A percentile compares a stretch with the other conserved stretches of the same genome.
Evolutionary conservation across 2,113 vertebrate genomes (phyloP).

Genomic region (Apteryx owenii): DNA sequence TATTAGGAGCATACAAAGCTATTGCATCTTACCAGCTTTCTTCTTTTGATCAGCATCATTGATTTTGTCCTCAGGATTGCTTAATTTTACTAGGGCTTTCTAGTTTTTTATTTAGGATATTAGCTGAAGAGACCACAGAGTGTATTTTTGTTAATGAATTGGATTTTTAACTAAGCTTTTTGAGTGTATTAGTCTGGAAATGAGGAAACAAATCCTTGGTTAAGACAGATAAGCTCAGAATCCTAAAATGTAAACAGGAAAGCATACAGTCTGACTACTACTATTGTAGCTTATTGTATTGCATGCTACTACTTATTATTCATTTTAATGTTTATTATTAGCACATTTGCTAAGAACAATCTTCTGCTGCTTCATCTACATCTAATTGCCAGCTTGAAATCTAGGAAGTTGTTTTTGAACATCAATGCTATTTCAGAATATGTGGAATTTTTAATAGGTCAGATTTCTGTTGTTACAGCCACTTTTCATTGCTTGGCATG

Average conservation of each 20-base stretch:
- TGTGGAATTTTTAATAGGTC: not conserved
- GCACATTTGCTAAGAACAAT: not conserved
- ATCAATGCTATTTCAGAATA: not conserved
- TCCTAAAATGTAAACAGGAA: not conserved
- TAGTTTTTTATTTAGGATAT: constrained; percentile 7
- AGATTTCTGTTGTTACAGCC: not conserved
- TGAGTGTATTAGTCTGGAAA: not conserved
- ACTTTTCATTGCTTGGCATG: not conserved
- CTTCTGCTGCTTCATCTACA: not conserved
- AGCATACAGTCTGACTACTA: not conserved
- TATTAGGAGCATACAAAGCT: not conserved
- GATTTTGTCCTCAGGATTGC: not conserved
- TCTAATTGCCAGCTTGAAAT: not conserved
- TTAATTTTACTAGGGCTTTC: not conserved
- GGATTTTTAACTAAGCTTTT: not conserved
- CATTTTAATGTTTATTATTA: not conserved
- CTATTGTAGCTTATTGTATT: not conserved
- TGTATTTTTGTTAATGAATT: not conserved
- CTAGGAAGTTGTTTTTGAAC: not conserved
- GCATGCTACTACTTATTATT: not conserved
- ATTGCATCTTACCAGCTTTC: not conserved
- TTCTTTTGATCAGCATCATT: not conserved
- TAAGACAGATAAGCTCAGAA: not conserved
- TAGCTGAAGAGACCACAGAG: not conserved
- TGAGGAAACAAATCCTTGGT: constrained; percentile 15